phyloP scores from a whole-genome alignment of 2,113 vertebrate species.

The Lophochroa leadbeateri region DNA sequence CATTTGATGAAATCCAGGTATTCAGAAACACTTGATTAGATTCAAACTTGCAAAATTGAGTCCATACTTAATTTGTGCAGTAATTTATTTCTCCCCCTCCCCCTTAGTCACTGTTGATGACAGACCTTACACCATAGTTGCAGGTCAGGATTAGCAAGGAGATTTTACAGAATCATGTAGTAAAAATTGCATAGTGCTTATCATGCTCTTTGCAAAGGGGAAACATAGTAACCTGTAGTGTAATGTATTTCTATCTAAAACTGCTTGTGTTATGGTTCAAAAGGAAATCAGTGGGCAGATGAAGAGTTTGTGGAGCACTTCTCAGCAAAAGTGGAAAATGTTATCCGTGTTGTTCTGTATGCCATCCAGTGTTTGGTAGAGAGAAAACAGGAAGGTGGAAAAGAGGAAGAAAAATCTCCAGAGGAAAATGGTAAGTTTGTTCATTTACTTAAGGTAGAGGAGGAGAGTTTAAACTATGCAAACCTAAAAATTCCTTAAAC shows the following conservation, averaged over 20 bases:
- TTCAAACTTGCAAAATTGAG: not conserved
- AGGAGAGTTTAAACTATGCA: not conserved
- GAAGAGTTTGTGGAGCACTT: constrained; percentile 81
- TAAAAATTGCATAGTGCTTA: not conserved
- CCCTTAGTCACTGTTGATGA: not conserved
- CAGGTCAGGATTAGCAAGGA: not conserved
- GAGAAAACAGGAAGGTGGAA: constrained; percentile 68
- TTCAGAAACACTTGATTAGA: not conserved
- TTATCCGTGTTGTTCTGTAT: constrained; percentile 84
- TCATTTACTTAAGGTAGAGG: not conserved
- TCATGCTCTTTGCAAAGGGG: not conserved
- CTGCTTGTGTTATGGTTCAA: not conserved
- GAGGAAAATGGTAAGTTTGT: constrained; percentile 58
- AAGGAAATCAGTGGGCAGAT: constrained; percentile 66
- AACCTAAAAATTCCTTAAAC: not conserved
- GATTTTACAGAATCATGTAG: not conserved
- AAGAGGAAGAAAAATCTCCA: constrained; percentile 29
- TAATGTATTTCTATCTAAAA: not conserved
- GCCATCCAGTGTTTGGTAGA: constrained; percentile 88
- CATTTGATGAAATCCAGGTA: not conserved
- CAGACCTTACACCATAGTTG: not conserved
- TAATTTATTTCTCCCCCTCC: not conserved
- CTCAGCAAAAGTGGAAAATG: constrained; percentile 83
- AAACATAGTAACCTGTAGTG: not conserved
- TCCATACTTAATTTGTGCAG: not conserved